phyloP scores from a whole-genome alignment of 1,140 invertebrate species.

The Tetramorium alpestre region DNA sequence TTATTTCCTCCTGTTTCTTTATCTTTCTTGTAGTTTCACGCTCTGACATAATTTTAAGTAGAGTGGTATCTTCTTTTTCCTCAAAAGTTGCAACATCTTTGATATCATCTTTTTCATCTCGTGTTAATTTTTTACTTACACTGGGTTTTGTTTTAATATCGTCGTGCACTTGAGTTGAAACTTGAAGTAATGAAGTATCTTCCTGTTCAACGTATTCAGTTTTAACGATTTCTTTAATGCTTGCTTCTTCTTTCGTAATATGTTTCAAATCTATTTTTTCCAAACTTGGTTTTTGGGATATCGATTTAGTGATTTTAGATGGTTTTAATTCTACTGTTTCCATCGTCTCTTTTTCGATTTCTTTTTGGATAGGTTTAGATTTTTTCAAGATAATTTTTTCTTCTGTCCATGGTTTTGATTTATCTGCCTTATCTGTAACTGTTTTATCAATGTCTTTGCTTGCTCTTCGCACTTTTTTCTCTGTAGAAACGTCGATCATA shows the following conservation, averaged over 20 bases:
- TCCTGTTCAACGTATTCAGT: slow-evolving; percentile 69
- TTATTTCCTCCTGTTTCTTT: slow-evolving; percentile 13
- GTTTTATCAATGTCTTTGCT: slow-evolving; percentile 53
- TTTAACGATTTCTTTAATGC: slow-evolving; percentile 12
- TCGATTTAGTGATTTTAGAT: slow-evolving; percentile 81
- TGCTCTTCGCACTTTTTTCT: slow-evolving; percentile 48
- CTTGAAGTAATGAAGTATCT: slow-evolving; percentile 70
- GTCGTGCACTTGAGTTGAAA: slow-evolving; percentile 66
- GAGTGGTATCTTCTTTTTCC: slow-evolving; percentile 78
- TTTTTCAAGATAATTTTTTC: slow-evolving; percentile 84
- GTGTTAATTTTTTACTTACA: not conserved
- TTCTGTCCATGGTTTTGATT: slow-evolving; percentile 86
- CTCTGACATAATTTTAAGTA: slow-evolving; percentile 71
- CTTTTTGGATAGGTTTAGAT: slow-evolving; percentile 79
- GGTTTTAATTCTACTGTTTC: slow-evolving; percentile 85
- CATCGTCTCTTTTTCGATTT: slow-evolving; percentile 81
- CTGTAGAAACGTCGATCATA: slow-evolving; percentile 63
- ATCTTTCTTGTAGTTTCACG: not conserved
- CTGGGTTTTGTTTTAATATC: slow-evolving; percentile 84
- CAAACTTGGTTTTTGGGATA: slow-evolving; percentile 77
- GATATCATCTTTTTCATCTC: slow-evolving; percentile 71
- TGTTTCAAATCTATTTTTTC: slow-evolving; percentile 82
- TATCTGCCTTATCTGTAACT: slow-evolving; percentile 78
- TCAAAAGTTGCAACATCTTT: slow-evolving; percentile 62
- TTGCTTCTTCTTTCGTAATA: slow-evolving; percentile 78